Percentiles rank a stretch among this genome's conserved stretches.
Evolutionary conservation across 2,797 vertebrate genomes (phyloP).

Genomic region (Epinephelus awoara): DNA sequence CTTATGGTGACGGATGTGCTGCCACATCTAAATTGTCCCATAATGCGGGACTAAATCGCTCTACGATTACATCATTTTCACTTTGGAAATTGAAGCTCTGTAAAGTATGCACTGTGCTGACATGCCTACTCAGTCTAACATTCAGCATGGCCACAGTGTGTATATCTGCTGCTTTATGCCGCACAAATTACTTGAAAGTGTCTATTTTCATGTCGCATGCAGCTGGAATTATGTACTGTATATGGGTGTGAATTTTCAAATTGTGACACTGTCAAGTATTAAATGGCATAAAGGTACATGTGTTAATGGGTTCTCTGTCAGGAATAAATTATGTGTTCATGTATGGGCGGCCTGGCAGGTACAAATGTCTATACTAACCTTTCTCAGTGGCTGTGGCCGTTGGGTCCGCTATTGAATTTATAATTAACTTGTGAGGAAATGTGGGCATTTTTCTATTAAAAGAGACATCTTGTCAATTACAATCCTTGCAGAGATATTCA

Average conservation of each 20-base stretch:
- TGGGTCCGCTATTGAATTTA: constrained; percentile 86
- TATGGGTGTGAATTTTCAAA: constrained; percentile 58
- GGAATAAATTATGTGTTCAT: constrained; percentile 76
- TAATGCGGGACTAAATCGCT: constrained; percentile 71
- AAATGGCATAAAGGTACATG: constrained; percentile 70
- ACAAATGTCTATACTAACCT: constrained; percentile 86
- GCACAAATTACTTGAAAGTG: constrained; percentile 57
- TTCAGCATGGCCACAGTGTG: constrained; percentile 26
- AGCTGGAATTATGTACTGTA: constrained; percentile 54
- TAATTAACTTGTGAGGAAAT: constrained; percentile 88
- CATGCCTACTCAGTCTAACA: constrained; percentile 43
- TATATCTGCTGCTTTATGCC: constrained; percentile 26
- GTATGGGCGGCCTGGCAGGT: constrained; percentile 78
- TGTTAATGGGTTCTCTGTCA: constrained; percentile 72
- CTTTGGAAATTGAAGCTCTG: constrained; percentile 69
- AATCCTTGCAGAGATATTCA: constrained; percentile 87
- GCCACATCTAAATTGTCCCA: constrained; percentile 64
- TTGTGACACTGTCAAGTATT: constrained; percentile 64
- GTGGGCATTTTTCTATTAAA: constrained; percentile 90
- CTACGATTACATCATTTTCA: constrained; percentile 72
- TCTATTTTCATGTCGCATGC: constrained; percentile 48
- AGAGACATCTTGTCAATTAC: constrained; percentile 92
- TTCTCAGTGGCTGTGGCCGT: constrained; percentile 76
- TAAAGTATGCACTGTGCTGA: constrained; percentile 61
- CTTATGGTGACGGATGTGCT: constrained; percentile 74